Evolutionary conservation across 2,888 invertebrate genomes (phyloP).

Genomic region (Drosophila mayaguana): DNA sequence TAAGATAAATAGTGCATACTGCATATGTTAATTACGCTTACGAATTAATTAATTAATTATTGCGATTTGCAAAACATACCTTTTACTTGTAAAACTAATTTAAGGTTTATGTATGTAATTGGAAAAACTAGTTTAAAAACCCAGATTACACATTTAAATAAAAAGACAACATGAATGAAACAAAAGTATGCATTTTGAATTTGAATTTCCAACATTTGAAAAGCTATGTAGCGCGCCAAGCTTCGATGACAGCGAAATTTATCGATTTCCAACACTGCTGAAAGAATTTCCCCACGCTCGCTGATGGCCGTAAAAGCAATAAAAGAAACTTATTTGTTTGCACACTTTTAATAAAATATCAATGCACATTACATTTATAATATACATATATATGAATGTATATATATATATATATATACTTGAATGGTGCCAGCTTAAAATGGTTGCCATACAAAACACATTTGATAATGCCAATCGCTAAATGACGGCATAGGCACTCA

Average conservation of each 20-base stretch:
- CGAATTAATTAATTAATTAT: constrained; percentile 51
- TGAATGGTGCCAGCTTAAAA: constrained; percentile 13
- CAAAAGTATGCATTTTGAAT: constrained; percentile 13
- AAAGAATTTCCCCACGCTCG: neutral
- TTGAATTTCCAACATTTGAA: neutral
- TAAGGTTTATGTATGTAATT: constrained; percentile 61
- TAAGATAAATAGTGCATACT: constrained; percentile 34
- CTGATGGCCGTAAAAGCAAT: neutral
- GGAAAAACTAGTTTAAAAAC: constrained; percentile 56
- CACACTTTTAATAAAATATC: constrained; percentile 38
- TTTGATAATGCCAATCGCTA: constrained; percentile 11
- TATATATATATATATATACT: neutral
- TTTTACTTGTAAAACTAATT: constrained; percentile 56
- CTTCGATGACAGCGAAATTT: neutral
- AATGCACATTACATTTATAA: constrained; percentile 9
- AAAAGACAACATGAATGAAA: constrained; percentile 45
- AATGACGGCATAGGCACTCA: constrained; percentile 32
- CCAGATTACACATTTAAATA: constrained; percentile 44
- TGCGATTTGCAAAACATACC: constrained; percentile 53
- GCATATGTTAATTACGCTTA: constrained; percentile 58
- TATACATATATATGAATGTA: no score
- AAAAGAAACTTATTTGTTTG: constrained; percentile 6
- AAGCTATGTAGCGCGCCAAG: neutral
- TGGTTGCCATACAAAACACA: constrained; percentile 20
- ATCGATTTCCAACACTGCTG: constrained; percentile 1